Evolutionary conservation across 2,888 invertebrate species (phyloP).

Genomic region (Cetonia aurata): DNA sequence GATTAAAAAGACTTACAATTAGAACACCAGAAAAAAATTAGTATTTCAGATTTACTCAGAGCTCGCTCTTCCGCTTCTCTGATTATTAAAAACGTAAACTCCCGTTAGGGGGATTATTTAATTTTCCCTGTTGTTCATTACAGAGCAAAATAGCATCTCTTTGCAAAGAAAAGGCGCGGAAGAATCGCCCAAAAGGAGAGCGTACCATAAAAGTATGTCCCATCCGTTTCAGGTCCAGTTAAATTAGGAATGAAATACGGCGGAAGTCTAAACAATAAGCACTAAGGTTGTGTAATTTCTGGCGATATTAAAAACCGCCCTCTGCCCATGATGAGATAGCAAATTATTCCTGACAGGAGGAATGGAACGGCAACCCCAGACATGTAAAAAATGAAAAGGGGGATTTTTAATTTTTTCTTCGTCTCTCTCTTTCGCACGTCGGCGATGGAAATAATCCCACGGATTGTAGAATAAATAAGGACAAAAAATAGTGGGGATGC

Average conservation of each 20-base stretch:
- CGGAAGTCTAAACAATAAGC: slow-evolving; percentile 37
- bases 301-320: slow-evolving; percentile 34
- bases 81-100: slow-evolving; percentile 23
- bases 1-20: too few relatives aligned
- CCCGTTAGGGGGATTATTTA: slow-evolving; percentile 25
- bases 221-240: neutral
- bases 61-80: neutral
- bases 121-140: slow-evolving; percentile 22
- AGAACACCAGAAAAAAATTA: too few relatives aligned
- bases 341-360: slow-evolving; percentile 32
- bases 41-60: neutral
- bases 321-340: slow-evolving; percentile 21
- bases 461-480: too few relatives aligned
- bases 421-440: too few relatives aligned
- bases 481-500: too few relatives aligned
- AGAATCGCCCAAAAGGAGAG: neutral
- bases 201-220: neutral
- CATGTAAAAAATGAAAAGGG: slow-evolving; percentile 27
- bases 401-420: slow-evolving; percentile 17
- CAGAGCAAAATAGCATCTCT: neutral
- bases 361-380: slow-evolving; percentile 11
- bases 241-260: slow-evolving; percentile 17
- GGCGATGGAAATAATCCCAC: too few relatives aligned
- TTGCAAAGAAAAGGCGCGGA: neutral
- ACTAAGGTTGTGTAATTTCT: slow-evolving; percentile 29